These are phyloP conservation scores for Myrmecophaga tridactyla DNA, from an alignment of 2,113 vertebrate species.

Conservation along the genomic window DNA sequence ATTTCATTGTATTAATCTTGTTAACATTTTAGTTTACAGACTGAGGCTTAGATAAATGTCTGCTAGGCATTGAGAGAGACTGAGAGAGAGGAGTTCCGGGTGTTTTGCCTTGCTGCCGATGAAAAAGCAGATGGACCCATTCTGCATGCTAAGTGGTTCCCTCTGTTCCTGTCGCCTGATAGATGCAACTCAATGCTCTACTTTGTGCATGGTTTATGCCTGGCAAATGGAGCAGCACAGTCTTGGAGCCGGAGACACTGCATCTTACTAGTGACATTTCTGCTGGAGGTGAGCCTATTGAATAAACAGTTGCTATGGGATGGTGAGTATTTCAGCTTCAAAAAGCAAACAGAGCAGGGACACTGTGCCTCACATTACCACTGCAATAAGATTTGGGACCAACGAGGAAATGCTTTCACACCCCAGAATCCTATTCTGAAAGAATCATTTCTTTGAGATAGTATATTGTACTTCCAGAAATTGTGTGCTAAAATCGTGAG, in stretches of 20 bases:
- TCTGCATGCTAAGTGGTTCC: slow-evolving; percentile 16
- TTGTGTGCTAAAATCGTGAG: neutral
- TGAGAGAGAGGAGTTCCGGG: neutral
- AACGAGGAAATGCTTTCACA: neutral
- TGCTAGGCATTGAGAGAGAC: neutral
- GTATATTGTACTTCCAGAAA: neutral
- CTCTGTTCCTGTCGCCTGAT: neutral
- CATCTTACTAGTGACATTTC: neutral
- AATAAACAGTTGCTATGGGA: neutral
- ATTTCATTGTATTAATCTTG: neutral
- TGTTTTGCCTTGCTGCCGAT: neutral
- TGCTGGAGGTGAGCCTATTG: neutral
- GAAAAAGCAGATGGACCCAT: neutral
- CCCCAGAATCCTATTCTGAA: neutral
- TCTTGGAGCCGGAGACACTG: neutral
- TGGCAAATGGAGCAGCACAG: slow-evolving; percentile 15
- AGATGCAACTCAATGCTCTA: neutral
- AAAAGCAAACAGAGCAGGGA: neutral
- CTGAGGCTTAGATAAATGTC: neutral
- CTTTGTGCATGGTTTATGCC: neutral
- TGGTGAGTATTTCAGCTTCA: neutral
- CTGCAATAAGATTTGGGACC: neutral
- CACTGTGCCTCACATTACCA: neutral
- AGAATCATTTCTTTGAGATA: slow-evolving; percentile 7
- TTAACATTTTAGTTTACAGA: slow-evolving; percentile 42